A percentile compares a stretch with the other conserved stretches of the same genome.
Evolutionary conservation across 2,797 vertebrate species (phyloP).

Genomic region (Schizopygopsis malacanthus): DNA sequence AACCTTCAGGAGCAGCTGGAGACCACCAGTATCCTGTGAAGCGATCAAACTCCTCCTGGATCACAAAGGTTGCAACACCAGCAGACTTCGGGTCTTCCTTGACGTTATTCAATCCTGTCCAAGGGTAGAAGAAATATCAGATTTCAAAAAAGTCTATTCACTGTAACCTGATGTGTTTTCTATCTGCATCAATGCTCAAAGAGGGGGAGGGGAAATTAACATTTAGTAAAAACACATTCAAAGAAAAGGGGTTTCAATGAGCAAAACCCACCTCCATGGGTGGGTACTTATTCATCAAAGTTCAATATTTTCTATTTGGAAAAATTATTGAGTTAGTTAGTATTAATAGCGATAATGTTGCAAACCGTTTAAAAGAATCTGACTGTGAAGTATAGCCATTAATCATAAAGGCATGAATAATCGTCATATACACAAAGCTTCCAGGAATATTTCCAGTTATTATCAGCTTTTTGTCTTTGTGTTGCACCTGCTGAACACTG

Average conservation of each 20-base stretch:
- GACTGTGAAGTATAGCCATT: background rate
- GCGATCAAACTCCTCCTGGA: conserved; percentile 98
- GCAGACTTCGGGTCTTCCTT: conserved; percentile 95
- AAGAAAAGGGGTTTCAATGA: background rate
- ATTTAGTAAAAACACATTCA: background rate
- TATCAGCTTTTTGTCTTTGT: background rate
- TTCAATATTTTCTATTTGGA: background rate
- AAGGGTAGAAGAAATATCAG: background rate
- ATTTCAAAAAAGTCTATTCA: conserved; percentile 2
- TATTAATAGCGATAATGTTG: background rate
- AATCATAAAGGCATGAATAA: background rate
- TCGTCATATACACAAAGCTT: background rate
- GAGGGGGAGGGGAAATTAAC: background rate
- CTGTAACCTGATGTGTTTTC: background rate
- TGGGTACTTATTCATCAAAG: background rate
- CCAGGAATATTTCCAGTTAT: background rate
- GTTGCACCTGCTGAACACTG: background rate
- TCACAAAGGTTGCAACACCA: conserved; percentile 96
- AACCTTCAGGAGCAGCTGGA: conserved; percentile 88
- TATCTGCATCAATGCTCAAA: background rate
- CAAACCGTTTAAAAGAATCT: background rate
- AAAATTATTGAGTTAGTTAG: background rate
- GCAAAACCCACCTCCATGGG: background rate
- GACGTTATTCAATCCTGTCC: conserved; percentile 88
- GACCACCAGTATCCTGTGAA: conserved; percentile 99